These are phyloP conservation scores for Nomada ferruginata DNA, from an alignment of 2,888 invertebrate species.

Conservation along the genomic window DNA sequence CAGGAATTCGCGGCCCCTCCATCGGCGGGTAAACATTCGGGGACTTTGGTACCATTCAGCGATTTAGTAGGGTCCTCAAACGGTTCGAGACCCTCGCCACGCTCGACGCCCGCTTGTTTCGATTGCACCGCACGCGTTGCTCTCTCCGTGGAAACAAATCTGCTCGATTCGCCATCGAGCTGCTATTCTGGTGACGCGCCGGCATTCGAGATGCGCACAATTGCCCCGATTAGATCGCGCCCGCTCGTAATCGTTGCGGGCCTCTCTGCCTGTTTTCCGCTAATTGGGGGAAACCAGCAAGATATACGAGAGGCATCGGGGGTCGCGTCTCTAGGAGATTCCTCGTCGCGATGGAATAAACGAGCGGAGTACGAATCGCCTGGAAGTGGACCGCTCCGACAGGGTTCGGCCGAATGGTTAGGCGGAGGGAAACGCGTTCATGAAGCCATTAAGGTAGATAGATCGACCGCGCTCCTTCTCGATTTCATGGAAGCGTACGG, in stretches of 20 bases:
- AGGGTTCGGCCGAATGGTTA: conserved; percentile 43
- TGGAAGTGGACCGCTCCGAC: conserved; percentile 37
- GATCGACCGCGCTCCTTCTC: conserved; percentile 50
- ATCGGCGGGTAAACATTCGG: conserved; percentile 67
- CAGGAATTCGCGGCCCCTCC: conserved; percentile 72
- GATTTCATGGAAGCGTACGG: conserved; percentile 63
- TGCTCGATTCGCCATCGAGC: conserved; percentile 8
- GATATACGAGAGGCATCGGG: background rate
- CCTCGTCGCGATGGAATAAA: background rate
- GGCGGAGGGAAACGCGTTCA: conserved; percentile 55
- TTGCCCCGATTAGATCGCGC: conserved; percentile 20
- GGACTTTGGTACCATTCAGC: conserved; percentile 69
- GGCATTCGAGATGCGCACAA: conserved; percentile 40
- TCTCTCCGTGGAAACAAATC: conserved; percentile 50
- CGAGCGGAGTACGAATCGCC: background rate
- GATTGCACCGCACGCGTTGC: conserved; percentile 44
- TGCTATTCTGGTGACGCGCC: conserved; percentile 17
- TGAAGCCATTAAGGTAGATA: conserved; percentile 73
- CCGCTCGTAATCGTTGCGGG: background rate
- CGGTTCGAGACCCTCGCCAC: conserved; percentile 18
- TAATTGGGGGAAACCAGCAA: conserved; percentile 37
- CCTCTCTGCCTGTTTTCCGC: background rate
- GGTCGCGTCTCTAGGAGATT: conserved; percentile 1
- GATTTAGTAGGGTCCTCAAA: conserved; percentile 72
- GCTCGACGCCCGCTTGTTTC: conserved; percentile 48